Evolutionary conservation across 2,888 invertebrate species (phyloP), one percentile per base, ranked within the genome.

Genomic region (Acleris emargana): DNA sequence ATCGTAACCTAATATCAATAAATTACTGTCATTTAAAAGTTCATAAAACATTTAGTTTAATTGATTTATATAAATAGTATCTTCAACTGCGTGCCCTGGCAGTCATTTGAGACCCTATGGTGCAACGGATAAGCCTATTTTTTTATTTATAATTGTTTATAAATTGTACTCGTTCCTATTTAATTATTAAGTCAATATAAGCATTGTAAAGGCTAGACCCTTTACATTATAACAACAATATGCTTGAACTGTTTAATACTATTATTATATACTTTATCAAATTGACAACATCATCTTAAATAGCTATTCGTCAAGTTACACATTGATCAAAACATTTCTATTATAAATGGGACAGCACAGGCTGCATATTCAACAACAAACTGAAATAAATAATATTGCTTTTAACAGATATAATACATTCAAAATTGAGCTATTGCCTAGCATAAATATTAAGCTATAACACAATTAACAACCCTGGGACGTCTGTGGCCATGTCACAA

Each of bases 391-490:
- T 85, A 87, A 86, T 82, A 83, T 78, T 76, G 76, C 78, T 79
- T 77, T 79, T 76, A 82, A 84, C 82, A 83, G 86, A 77, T 79
- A 82, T 77, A 79, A 78, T 80, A 87, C 83, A 86, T 77, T 78
- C 76, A 76, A 75, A 84, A 89, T 87, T 88, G 87, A 91, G 89
- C 89, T 92, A 91, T 90, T 87, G 87, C 80, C 88, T 91, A 90
- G 78, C 68, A 54, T 69, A 69, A 57, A 66, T 66, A 70, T 67
- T 70, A 68, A 63, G 68, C 70, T 71, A 70, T 64, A 69, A 67
- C 63, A 68, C 60, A 70, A 86, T 86, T 81, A 86, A 88, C 91
- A 91, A 92, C 91, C 91, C 90, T 81, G 86, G 90, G 89, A 88
- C 86, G 76, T 85, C 84, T 80, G 86, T 86, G 86, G 89, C 91